Conservation (phyloP, 2,888 invertebrate genomes). For the Liposcelis brunnea region DNA sequence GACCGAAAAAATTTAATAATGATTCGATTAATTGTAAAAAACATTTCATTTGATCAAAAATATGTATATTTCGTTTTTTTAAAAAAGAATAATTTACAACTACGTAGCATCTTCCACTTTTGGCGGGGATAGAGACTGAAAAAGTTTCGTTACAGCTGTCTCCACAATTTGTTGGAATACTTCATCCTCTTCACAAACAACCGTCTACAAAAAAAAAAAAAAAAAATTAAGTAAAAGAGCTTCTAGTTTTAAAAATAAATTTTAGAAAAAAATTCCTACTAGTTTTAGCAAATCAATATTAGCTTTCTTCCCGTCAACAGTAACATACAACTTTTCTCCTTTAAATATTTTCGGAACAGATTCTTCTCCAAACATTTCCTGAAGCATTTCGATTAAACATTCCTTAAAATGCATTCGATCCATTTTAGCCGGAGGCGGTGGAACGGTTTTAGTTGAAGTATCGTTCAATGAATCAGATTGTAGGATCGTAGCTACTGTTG, state of each 20-base stretch:
- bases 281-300: constrained; percentile 67
- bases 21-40: constrained; percentile 9
- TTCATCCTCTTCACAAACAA: constrained; percentile 65
- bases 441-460: constrained; percentile 39
- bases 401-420: constrained; percentile 87
- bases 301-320: constrained; percentile 68
- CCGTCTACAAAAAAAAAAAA: constrained; percentile 39
- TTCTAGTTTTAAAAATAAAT: not conserved
- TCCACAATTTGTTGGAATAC: constrained; percentile 65
- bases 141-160: constrained; percentile 67
- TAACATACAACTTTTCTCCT: constrained; percentile 71
- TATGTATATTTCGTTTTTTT: too few relatives aligned
- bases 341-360: constrained; percentile 87
- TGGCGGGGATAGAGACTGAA: constrained; percentile 58
- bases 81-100: too few relatives aligned
- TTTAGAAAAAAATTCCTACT: constrained; percentile 30
- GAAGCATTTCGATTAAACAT: constrained; percentile 73
- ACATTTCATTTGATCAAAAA: not conserved
- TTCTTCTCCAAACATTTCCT: constrained; percentile 91
- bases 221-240: constrained; percentile 2
- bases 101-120: constrained; percentile 9
- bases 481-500: constrained; percentile 73
- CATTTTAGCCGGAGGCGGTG: constrained; percentile 48
- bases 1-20: constrained; percentile 2
- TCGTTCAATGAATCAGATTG: constrained; percentile 54